phyloP scores from a whole-genome alignment of 2,797 vertebrate species.

The Trematomus bernacchii region DNA sequence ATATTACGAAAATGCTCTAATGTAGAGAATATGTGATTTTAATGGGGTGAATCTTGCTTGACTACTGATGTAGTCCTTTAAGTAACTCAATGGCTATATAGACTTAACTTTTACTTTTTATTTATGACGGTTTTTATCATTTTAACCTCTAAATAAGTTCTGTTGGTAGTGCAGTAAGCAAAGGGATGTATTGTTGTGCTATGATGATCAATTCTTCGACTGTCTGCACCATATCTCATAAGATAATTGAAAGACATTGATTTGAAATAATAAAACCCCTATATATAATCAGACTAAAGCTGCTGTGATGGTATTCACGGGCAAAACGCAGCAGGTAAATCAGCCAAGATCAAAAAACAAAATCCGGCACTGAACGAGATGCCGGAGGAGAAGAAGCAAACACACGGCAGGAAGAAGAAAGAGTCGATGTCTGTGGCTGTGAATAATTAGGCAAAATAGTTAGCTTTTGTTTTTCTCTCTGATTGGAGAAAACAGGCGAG shows the following conservation, averaged over 20 bases:
- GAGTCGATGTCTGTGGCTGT: conserved; percentile 49
- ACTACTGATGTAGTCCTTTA: conserved; percentile 26
- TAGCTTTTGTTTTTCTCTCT: conserved; percentile 73
- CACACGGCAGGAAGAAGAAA: conserved; percentile 20
- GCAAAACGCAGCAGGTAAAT: conserved; percentile 45
- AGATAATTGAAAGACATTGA: conserved; percentile 5
- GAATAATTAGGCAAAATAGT: conserved; percentile 74
- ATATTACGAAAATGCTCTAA: conserved; percentile 31
- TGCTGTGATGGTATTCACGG: conserved; percentile 21
- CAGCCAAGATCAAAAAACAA: conserved; percentile 32
- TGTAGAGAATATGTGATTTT: conserved; percentile 56
- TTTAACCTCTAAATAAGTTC: conserved; percentile 10
- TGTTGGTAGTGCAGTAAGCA: background rate
- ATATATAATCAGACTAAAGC: background rate
- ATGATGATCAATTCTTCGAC: background rate
- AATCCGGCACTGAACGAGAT: conserved; percentile 28
- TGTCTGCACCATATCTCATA: background rate
- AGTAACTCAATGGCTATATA: conserved; percentile 7
- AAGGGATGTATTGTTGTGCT: background rate
- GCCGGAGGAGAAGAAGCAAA: conserved; percentile 11
- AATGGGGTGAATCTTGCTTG: conserved; percentile 34
- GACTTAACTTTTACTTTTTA: background rate
- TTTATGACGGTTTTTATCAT: background rate
- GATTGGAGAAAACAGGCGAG: conserved; percentile 72
- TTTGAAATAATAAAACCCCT: conserved; percentile 10